Conservation (phyloP, 2,888 invertebrate genomes). For the Pantelozetes paolii region DNA sequence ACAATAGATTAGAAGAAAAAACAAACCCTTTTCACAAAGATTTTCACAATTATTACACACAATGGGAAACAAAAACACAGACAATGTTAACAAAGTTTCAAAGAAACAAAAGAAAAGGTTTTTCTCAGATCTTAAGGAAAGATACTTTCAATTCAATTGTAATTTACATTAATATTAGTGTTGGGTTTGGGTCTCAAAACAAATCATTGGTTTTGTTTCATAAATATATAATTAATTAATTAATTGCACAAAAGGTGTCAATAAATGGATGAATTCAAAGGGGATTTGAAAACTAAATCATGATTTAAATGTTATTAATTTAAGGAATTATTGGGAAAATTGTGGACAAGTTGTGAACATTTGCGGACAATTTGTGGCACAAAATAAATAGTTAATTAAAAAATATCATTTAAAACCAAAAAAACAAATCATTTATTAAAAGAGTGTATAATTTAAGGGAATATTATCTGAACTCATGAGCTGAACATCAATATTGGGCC, state of each 20-base stretch:
- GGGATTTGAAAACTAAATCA: too few species aligned
- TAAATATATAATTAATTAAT: not conserved
- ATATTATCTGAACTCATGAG: not conserved
- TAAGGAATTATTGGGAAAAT: not conserved
- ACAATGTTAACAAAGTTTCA: not conserved
- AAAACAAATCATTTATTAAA: not conserved
- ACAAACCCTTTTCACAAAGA: too few species aligned
- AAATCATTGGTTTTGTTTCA: not conserved
- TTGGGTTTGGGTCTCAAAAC: not conserved
- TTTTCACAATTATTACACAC: too few species aligned
- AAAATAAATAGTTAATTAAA: constrained; percentile 8
- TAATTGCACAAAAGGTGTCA: not conserved
- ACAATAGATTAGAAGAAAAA: too few species aligned
- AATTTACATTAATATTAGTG: not conserved
- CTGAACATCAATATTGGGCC: not conserved
- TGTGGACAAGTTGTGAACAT: not conserved
- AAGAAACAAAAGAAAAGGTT: not conserved
- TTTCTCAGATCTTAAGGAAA: not conserved
- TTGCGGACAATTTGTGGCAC: constrained; percentile 1
- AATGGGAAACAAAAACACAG: too few species aligned
- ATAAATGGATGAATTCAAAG: not conserved
- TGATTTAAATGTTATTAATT: not conserved
- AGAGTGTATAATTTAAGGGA: not conserved
- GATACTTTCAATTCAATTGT: not conserved
- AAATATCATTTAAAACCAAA: not conserved